These are phyloP conservation scores for Ormyrus pomaceus DNA, from an alignment of 2,888 invertebrate species.

Conservation along the genomic window DNA sequence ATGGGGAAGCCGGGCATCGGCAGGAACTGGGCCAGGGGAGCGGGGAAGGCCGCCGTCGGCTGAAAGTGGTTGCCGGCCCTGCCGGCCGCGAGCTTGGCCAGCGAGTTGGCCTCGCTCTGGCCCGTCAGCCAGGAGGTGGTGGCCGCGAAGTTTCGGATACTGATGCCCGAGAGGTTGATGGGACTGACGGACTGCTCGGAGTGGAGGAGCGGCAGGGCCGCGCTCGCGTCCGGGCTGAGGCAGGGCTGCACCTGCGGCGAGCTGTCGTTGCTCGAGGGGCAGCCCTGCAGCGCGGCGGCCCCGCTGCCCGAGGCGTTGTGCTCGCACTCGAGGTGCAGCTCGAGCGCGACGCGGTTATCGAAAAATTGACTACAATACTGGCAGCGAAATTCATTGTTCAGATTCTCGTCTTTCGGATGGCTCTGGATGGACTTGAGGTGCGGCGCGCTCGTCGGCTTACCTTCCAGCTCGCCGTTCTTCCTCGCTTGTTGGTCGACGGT, in stretches of 20 bases:
- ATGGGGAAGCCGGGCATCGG: constrained; percentile 78
- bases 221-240: constrained; percentile 63
- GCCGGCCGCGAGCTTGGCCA: constrained; percentile 39
- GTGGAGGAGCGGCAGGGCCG: constrained; percentile 54
- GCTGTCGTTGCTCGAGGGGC: constrained; percentile 31
- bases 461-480: constrained; percentile 60
- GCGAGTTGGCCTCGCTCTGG: constrained; percentile 21
- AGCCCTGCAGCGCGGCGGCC: not conserved
- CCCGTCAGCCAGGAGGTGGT: constrained; percentile 66
- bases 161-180: constrained; percentile 69
- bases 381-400: constrained; percentile 70
- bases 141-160: constrained; percentile 71
- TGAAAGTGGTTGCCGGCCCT: constrained; percentile 65
- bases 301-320: constrained; percentile 59
- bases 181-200: constrained; percentile 68
- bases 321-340: constrained; percentile 69
- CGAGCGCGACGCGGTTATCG: constrained; percentile 66
- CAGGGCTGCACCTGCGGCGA: constrained; percentile 54
- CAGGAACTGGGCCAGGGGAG: constrained; percentile 72
- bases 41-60: constrained; percentile 66
- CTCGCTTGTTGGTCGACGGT: no score
- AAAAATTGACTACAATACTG: constrained; percentile 70
- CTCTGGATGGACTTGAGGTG: constrained; percentile 60
- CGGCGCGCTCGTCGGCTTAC: constrained; percentile 64
- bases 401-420: constrained; percentile 69